Evolutionary conservation across 2,888 invertebrate species (phyloP).

Genomic region (Crioceris asparagi): DNA sequence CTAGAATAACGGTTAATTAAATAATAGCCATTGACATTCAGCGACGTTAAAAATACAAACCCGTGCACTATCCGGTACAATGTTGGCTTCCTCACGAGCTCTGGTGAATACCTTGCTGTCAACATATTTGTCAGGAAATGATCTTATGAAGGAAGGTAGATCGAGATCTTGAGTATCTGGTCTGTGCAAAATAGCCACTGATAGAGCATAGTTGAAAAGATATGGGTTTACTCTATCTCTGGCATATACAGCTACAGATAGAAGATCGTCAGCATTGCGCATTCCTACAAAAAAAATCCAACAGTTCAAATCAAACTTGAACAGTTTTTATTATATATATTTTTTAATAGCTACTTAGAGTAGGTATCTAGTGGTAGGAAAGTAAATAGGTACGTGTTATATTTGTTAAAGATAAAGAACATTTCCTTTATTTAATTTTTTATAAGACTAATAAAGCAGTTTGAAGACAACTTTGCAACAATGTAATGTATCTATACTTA

Average conservation of each 20-base stretch:
- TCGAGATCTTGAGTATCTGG: slow-evolving; percentile 57
- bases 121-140: slow-evolving; percentile 75
- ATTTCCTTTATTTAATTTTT: no score
- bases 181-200: slow-evolving; percentile 66
- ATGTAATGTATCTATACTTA: no score
- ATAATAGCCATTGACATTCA: not conserved
- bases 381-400: no score
- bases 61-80: slow-evolving; percentile 50
- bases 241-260: slow-evolving; percentile 56
- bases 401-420: no score
- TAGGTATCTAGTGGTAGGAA: no score
- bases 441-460: no score
- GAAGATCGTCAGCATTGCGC: slow-evolving; percentile 56
- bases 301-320: not conserved
- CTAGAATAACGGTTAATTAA: slow-evolving; percentile 31
- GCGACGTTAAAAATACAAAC: slow-evolving; percentile 32
- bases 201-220: slow-evolving; percentile 67
- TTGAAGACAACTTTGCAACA: no score
- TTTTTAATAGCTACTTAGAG: no score
- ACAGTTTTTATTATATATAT: no score
- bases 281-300: slow-evolving; percentile 10
- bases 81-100: slow-evolving; percentile 57
- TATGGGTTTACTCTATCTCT: slow-evolving; percentile 69
- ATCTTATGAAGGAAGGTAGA: slow-evolving; percentile 63
- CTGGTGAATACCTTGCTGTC: slow-evolving; percentile 60